phyloP scores from a whole-genome alignment of 2,113 vertebrate species.

The Anthoscopus minutus region DNA sequence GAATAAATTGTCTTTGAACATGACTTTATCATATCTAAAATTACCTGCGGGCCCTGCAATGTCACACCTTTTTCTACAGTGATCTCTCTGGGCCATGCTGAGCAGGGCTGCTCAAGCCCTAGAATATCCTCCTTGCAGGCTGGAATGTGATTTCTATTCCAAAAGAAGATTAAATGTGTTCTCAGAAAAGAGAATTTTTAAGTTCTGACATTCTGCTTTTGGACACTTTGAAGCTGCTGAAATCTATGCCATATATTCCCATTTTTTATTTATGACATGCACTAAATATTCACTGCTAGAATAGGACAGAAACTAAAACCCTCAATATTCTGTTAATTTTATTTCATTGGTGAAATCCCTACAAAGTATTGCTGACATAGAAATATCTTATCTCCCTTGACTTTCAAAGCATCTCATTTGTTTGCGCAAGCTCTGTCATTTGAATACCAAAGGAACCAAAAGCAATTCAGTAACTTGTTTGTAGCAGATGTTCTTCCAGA shows the following conservation, averaged over 20 bases:
- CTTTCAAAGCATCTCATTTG: background rate
- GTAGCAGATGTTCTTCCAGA: background rate
- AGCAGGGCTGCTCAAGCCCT: background rate
- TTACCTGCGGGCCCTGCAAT: background rate
- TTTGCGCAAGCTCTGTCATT: background rate
- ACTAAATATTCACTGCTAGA: background rate
- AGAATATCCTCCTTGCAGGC: background rate
- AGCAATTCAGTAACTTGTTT: background rate
- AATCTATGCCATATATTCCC: background rate
- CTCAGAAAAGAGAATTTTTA: background rate
- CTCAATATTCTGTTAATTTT: background rate
- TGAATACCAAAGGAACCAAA: background rate
- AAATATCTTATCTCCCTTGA: background rate
- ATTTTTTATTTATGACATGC: background rate
- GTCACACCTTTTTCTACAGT: background rate
- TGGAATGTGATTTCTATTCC: background rate
- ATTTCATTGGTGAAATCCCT: background rate
- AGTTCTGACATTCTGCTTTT: background rate
- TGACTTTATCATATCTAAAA: background rate
- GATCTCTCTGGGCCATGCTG: background rate
- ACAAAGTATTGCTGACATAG: background rate
- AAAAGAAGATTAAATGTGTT: background rate
- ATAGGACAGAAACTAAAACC: background rate
- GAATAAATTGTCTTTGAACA: accelerated
- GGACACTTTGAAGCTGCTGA: background rate